A percentile compares a stretch with the other conserved stretches of the same genome.
These are phyloP conservation scores for Gambusia affinis DNA, from an alignment of 2,113 vertebrate species.

Conservation along the genomic window DNA sequence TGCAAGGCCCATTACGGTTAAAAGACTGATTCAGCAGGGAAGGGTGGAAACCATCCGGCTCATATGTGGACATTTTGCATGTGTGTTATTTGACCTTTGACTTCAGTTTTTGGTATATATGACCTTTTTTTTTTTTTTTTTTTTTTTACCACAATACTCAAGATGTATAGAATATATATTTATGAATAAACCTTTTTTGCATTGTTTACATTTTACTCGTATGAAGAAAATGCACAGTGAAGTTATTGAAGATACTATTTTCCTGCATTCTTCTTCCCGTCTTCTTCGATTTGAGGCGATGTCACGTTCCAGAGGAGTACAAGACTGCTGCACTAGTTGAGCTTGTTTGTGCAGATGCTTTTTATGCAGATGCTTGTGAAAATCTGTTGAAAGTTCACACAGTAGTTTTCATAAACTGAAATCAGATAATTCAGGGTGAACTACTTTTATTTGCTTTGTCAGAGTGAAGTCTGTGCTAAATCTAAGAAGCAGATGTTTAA, in stretches of 20 bases:
- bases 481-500: background rate
- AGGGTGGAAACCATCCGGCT: background rate
- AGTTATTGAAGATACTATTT: too few species aligned
- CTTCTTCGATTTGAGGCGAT: background rate
- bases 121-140: background rate
- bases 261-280: too few species aligned
- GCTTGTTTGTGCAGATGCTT: slow-evolving; percentile 19
- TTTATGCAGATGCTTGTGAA: slow-evolving; percentile 6
- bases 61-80: background rate
- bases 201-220: background rate
- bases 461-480: background rate
- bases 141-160: background rate
- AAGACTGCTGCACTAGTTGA: slow-evolving; percentile 9
- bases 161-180: background rate
- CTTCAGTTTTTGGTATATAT: background rate
- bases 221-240: background rate
- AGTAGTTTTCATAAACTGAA: background rate
- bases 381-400: background rate
- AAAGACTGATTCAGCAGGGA: background rate
- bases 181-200: background rate
- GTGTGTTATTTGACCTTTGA: background rate
- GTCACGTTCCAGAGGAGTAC: background rate
- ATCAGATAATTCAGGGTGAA: background rate
- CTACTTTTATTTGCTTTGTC: background rate
- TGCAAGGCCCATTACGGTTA: background rate